These are phyloP conservation scores for Notospermus geniculatus DNA, from an alignment of 1,140 invertebrate genomes.

Conservation along the genomic window DNA sequence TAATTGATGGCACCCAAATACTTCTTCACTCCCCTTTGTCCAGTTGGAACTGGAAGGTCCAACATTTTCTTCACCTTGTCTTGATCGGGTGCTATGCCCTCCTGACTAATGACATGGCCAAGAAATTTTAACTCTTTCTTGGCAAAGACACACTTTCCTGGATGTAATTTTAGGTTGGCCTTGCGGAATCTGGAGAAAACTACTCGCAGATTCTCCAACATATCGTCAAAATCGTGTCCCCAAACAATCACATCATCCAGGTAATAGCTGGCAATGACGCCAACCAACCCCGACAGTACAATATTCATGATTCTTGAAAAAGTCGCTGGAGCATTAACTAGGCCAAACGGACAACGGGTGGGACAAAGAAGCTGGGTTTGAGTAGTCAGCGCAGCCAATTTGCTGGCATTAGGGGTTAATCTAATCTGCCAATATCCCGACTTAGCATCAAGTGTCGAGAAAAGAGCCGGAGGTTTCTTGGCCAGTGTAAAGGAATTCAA, in stretches of 20 bases:
- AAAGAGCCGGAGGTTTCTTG: conserved; percentile 15
- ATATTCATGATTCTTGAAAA: conserved; percentile 23
- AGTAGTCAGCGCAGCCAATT: conserved; percentile 20
- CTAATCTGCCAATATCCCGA: conserved; percentile 52
- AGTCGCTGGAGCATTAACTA: conserved; percentile 17
- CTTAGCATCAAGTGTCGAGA: conserved; percentile 28
- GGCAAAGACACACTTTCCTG: conserved; percentile 22
- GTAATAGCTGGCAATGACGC: conserved; percentile 20
- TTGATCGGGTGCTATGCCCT: conserved; percentile 22
- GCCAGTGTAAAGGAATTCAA: no score
- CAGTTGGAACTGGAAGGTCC: no score
- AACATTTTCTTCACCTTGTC: no score
- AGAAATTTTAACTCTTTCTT: conserved; percentile 20
- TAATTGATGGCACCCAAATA: no score
- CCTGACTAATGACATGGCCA: conserved; percentile 24
- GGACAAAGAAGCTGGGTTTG: conserved; percentile 12
- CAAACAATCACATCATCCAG: conserved; percentile 28
- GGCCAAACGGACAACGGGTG: conserved; percentile 21
- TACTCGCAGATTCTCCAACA: conserved; percentile 15
- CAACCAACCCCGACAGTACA: conserved; percentile 19
- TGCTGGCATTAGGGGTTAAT: conserved; percentile 28
- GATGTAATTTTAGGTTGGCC: conserved; percentile 24
- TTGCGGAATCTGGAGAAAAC: conserved; percentile 23
- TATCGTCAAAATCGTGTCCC: conserved; percentile 19
- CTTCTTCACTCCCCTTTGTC: no score